Evolutionary conservation across 2,113 vertebrate species (phyloP).

Genomic region (Peromyscus californicus): DNA sequence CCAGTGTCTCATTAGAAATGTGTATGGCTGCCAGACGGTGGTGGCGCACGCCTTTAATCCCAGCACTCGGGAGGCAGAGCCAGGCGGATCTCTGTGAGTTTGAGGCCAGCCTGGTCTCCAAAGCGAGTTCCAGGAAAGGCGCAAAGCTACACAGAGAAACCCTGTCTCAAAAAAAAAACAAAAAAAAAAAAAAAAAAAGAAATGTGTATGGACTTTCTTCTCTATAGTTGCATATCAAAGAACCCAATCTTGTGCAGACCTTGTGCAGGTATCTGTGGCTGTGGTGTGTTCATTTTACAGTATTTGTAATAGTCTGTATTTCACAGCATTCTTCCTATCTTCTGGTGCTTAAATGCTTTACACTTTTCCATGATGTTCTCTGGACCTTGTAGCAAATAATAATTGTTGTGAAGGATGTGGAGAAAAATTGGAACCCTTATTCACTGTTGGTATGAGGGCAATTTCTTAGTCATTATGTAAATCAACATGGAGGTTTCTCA

Average conservation of each 20-base stretch:
- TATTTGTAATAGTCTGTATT: background rate
- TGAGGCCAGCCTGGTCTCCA: too few relatives aligned
- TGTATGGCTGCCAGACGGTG: too few relatives aligned
- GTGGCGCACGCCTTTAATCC: too few relatives aligned
- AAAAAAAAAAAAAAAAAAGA: too few relatives aligned
- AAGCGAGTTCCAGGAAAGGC: too few relatives aligned
- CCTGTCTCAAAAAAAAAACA: too few relatives aligned
- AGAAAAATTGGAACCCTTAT: background rate
- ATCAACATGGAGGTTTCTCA: background rate
- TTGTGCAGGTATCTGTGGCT: too few relatives aligned
- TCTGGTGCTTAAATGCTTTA: background rate
- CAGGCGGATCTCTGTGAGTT: too few relatives aligned
- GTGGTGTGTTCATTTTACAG: background rate
- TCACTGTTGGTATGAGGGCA: background rate
- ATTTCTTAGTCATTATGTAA: background rate
- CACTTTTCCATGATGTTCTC: background rate
- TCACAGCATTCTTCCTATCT: background rate
- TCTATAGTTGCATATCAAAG: background rate
- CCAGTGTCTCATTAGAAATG: background rate
- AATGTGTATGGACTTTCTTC: background rate
- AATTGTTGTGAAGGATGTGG: background rate
- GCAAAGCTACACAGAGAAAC: too few relatives aligned
- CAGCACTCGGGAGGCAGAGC: too few relatives aligned
- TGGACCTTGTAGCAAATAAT: background rate
- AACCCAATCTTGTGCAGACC: background rate